Base-by-base conservation (phyloP, 2,888 invertebrate genomes). In the Mesoligia furuncula region DNA sequence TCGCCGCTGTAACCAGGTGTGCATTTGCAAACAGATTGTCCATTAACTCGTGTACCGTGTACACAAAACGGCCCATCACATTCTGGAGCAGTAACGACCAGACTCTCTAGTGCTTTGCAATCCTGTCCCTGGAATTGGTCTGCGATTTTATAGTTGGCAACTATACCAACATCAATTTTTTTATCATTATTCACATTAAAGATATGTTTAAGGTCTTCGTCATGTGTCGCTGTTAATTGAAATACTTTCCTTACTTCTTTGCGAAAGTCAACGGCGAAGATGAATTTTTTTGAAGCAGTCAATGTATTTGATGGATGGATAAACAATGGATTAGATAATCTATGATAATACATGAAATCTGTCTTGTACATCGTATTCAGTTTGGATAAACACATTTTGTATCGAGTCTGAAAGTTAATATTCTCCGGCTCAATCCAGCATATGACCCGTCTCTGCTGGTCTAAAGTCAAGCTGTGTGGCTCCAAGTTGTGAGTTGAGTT, bases 261-360 rank as follows among this genome's bases (percentile, higher is more conserved):
- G 5, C 48, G 15, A 48, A 48, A 48, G 11, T 36, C 39, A 1
- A 69, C n/a, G 17, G 0, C 0, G 11, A 69, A 4, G n/a, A n/a
- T n/a, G n/a, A 0, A n/a, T 2, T 36, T 8, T n/a, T 74, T 71
- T 8, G 57, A 20, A 20, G 8, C n/a, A 15, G 45, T 15, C 5
- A 70, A 8, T 17, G 57, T 36, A 36, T 74, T 74, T 27, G 68
- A 15, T 15, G 51, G 66, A 45, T 42, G 17, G 17, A 1, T 17
- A 42, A 1, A 6, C 27, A 0, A 1, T 27, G 17, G 9, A 15
- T 15, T 13, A n/a, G 2, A 57, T 7, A 0, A 8, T 8, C 0
- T 1, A 24, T 0, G 5, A 3, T 13, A 24, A 24, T 3, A 0
- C 0, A 24, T 1, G 0, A 9, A 0, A 15, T 0, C 1, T 3